These are phyloP conservation scores for Sparus aurata DNA, from an alignment of 2,797 vertebrate species.

Conservation along the genomic window DNA sequence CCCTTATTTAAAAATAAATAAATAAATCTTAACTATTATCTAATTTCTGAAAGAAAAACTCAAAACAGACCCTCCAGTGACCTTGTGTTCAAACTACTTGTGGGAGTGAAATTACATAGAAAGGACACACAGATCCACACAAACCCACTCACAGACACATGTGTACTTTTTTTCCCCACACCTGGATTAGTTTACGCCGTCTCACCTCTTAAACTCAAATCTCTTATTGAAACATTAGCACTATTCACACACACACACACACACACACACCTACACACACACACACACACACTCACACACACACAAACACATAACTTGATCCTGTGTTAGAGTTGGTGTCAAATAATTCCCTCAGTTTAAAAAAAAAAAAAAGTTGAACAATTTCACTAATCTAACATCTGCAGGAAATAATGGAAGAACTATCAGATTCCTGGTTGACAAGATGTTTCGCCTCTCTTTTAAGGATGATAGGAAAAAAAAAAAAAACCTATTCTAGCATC, in stretches of 20 bases:
- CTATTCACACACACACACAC: constrained; percentile 44
- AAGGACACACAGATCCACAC: constrained; percentile 9
- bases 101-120: constrained; percentile 14
- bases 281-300: constrained; percentile 38
- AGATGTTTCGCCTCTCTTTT: constrained; percentile 15
- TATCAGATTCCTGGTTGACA: constrained; percentile 3
- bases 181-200: constrained; percentile 75
- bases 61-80: constrained; percentile 39
- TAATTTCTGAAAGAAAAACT: constrained; percentile 37
- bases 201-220: constrained; percentile 52
- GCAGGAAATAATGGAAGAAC: constrained; percentile 11
- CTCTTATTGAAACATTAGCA: constrained; percentile 55
- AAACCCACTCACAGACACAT: constrained; percentile 19
- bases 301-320: constrained; percentile 60
- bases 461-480: background rate
- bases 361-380: constrained; percentile 18
- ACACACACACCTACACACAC: constrained; percentile 44
- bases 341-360: constrained; percentile 46
- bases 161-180: constrained; percentile 51
- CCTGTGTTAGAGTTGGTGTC: constrained; percentile 26
- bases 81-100: constrained; percentile 46
- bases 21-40: constrained; percentile 41
- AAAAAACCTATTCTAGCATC: background rate
- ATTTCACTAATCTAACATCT: constrained; percentile 39
- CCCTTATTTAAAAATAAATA: constrained; percentile 34